Conservation (phyloP, 2,113 vertebrate genomes). For the Forbesichthys papilliferus region DNA sequence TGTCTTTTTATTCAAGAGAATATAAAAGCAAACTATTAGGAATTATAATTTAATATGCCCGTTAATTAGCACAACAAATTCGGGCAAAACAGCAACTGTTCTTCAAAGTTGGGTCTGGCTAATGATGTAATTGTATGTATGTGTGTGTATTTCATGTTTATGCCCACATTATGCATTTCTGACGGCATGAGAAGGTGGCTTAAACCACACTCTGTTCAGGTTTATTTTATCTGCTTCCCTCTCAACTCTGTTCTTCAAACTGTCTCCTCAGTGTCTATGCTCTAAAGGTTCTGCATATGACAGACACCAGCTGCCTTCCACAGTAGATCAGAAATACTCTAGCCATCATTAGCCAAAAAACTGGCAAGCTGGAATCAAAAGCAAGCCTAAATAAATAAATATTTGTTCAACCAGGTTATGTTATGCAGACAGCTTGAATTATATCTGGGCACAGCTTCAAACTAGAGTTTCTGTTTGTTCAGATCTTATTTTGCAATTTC, state of each 20-base stretch:
- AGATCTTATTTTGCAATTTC: neutral
- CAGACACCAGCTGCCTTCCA: constrained; percentile 21
- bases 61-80: too few relatives aligned
- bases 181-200: too few relatives aligned
- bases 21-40: too few relatives aligned
- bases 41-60: too few relatives aligned
- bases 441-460: neutral
- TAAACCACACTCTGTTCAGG: too few relatives aligned
- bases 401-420: neutral
- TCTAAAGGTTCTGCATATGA: neutral
- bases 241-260: constrained; percentile 3
- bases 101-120: too few relatives aligned
- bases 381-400: neutral
- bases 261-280: neutral
- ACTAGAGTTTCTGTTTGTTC: neutral
- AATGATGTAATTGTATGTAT: too few relatives aligned
- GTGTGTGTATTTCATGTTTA: too few relatives aligned
- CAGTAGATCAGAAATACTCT: constrained; percentile 3
- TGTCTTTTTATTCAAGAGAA: too few relatives aligned
- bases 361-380: constrained; percentile 6
- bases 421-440: neutral
- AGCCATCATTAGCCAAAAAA: constrained; percentile 10
- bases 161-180: too few relatives aligned
- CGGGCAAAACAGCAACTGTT: too few relatives aligned
- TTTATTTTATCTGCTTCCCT: neutral